Conservation (phyloP, 2,113 vertebrate genomes). For the Actinemys pallida region DNA sequence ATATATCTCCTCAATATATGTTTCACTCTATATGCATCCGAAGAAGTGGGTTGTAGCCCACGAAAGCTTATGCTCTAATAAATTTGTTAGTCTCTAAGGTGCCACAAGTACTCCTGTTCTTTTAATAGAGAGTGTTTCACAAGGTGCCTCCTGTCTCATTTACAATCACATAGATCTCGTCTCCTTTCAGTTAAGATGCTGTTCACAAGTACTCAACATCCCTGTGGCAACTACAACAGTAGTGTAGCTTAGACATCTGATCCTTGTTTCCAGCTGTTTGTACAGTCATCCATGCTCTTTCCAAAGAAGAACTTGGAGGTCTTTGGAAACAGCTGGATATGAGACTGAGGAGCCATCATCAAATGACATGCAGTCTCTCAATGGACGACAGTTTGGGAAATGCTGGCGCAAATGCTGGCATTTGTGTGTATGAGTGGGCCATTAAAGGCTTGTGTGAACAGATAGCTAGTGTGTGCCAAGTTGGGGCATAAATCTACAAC, state of each 20-base stretch:
- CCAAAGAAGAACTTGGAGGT: neutral
- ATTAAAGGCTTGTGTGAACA: neutral
- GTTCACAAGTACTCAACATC: neutral
- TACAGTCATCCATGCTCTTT: neutral
- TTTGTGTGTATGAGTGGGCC: neutral
- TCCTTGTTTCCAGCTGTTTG: slow-evolving; percentile 7
- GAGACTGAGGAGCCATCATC: neutral
- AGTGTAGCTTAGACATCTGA: neutral
- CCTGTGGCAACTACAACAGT: neutral
- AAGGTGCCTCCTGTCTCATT: neutral
- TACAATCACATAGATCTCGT: neutral
- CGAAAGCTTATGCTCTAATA: no score
- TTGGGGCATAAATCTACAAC: neutral
- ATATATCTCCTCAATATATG: no score
- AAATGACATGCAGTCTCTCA: neutral
- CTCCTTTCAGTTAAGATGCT: neutral
- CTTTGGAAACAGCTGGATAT: slow-evolving; percentile 19
- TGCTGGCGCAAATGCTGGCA: neutral
- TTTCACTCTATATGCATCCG: no score
- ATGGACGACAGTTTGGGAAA: neutral
- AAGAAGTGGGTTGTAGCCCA: no score
- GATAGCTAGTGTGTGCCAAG: no score
- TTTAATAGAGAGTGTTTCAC: neutral
- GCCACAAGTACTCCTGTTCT: no score
- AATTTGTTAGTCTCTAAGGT: no score